Evolutionary conservation across 2,888 invertebrate species (phyloP).

Genomic region (Diachrysia chrysitis): DNA sequence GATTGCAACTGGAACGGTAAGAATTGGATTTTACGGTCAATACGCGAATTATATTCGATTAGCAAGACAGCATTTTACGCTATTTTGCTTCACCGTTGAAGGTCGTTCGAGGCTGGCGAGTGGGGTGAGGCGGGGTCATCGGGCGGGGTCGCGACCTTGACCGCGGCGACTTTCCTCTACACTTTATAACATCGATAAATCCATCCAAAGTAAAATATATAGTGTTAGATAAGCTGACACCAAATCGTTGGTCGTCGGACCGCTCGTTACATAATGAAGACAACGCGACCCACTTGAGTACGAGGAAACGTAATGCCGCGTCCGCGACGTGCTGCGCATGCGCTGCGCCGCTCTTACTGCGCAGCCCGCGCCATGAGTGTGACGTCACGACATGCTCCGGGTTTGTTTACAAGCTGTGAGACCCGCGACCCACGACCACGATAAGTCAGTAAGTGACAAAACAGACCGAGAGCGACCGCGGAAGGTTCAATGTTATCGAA

Average conservation of each 20-base stretch:
- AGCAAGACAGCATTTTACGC: slow-evolving; percentile 25
- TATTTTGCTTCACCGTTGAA: slow-evolving; percentile 25
- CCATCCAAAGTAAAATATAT: slow-evolving; percentile 13
- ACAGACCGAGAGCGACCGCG: slow-evolving; percentile 20
- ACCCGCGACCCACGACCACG: not conserved
- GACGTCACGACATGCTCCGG: not conserved
- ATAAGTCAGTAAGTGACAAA: slow-evolving; percentile 15
- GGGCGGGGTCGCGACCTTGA: slow-evolving; percentile 35
- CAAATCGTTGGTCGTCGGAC: slow-evolving; percentile 26
- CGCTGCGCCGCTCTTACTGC: slow-evolving; percentile 5
- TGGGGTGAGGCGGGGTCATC: slow-evolving; percentile 16
- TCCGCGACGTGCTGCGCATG: not conserved
- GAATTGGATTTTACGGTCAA: slow-evolving; percentile 34
- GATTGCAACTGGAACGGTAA: slow-evolving; percentile 8
- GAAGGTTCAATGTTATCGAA: slow-evolving; percentile 72
- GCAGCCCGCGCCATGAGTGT: slow-evolving; percentile 5
- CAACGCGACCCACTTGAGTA: slow-evolving; percentile 41
- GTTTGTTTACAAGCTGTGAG: slow-evolving; percentile 40
- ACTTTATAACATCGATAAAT: not conserved
- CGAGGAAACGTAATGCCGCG: slow-evolving; percentile 28
- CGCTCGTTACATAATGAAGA: slow-evolving; percentile 43
- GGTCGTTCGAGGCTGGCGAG: slow-evolving; percentile 13
- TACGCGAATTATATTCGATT: slow-evolving; percentile 29
- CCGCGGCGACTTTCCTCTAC: slow-evolving; percentile 26
- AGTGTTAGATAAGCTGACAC: slow-evolving; percentile 40